phyloP scores from a whole-genome alignment of 2,888 invertebrate species.

The Melieria omissa region DNA sequence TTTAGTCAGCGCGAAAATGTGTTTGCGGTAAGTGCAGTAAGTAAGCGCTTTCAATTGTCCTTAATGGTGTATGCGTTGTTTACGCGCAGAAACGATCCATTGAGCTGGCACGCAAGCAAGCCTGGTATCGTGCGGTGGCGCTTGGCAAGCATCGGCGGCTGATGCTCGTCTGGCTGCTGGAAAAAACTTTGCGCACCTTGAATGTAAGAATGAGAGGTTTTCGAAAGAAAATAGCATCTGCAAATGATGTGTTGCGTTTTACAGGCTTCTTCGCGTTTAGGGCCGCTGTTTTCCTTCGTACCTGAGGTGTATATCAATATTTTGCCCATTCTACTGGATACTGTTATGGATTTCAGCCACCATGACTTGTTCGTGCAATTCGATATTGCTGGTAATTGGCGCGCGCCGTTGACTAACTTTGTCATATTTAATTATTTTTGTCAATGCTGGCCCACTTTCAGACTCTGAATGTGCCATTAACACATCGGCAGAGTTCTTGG shows the following conservation, averaged over 20 bases:
- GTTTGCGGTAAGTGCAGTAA: conserved; percentile 55
- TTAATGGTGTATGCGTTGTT: neutral
- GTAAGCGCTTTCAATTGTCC: neutral
- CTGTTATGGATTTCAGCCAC: conserved; percentile 65
- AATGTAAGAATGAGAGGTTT: conserved; percentile 49
- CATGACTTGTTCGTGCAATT: conserved; percentile 64
- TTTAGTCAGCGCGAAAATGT: conserved; percentile 64
- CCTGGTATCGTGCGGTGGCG: conserved; percentile 74
- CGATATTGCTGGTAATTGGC: conserved; percentile 50
- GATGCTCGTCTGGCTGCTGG: conserved; percentile 70
- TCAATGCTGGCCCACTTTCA: conserved; percentile 41
- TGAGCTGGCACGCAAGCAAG: conserved; percentile 74
- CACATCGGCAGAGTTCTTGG: conserved; percentile 78
- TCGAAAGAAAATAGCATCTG: neutral
- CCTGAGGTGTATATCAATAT: conserved; percentile 77
- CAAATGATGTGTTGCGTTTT: conserved; percentile 45
- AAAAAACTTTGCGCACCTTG: conserved; percentile 68
- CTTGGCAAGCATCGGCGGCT: conserved; percentile 70
- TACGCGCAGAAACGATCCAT: conserved; percentile 66
- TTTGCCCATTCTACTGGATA: conserved; percentile 63
- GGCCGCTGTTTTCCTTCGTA: conserved; percentile 73
- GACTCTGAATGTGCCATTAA: conserved; percentile 73
- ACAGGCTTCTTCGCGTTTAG: conserved; percentile 70
- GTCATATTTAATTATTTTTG: too few relatives aligned
- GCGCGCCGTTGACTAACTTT: too few relatives aligned